Evolutionary conservation across 2,797 vertebrate genomes (phyloP).

Genomic region (Alauda arvensis): DNA sequence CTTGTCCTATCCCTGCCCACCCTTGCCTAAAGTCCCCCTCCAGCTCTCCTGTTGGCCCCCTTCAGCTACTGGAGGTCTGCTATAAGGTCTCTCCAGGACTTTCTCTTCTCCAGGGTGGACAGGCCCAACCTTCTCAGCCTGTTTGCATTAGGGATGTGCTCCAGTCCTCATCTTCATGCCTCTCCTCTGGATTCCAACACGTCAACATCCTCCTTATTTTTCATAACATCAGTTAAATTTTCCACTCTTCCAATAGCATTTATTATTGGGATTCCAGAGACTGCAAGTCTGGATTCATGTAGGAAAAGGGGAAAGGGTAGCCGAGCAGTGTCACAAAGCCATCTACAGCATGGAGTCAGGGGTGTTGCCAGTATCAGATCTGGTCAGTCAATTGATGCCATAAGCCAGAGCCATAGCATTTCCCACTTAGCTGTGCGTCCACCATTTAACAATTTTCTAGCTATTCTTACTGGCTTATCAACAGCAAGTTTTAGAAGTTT

Average conservation of each 20-base stretch:
- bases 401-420: neutral
- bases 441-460: neutral
- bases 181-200: neutral
- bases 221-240: neutral
- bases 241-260: neutral
- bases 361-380: neutral
- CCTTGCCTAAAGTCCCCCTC: neutral
- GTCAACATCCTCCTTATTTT: neutral
- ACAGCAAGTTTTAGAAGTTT: neutral
- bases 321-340: neutral
- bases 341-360: neutral
- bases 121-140: neutral
- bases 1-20: too few relatives aligned
- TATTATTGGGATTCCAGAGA: neutral
- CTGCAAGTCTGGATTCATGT: neutral
- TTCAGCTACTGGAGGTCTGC: neutral
- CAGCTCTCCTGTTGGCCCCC: neutral
- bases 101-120: neutral
- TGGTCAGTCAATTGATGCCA: neutral
- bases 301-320: neutral
- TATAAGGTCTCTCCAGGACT: fast-evolving
- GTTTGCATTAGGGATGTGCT: neutral
- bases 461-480: neutral
- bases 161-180: neutral
- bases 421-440: neutral